Base-by-base conservation (phyloP, 2,113 vertebrate genomes). In the Aplodontia rufa region DNA sequence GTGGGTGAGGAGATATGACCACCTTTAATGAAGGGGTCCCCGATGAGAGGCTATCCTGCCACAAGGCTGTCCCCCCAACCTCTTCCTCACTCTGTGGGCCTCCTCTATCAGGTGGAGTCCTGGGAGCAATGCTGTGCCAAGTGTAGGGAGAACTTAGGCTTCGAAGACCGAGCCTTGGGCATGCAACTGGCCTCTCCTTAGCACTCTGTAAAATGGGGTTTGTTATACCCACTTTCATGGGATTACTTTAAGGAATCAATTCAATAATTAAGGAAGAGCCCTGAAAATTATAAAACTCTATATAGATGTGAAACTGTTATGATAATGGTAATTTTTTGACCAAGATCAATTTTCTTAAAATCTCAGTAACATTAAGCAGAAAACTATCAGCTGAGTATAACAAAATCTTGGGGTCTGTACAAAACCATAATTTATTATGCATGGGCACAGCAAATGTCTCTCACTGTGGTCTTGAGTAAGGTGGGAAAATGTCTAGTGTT, bases 121-220 rank as follows among this genome's bases (percentile, higher is more conserved):
- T 49, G 28, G 66, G 49, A 74, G 42, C n/a, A n/a, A 40, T 0
- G 12, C n/a, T 22, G 30, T 32, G 24, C 1, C 4, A 1, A 35
- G 22, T 17, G 40, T 35, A 20, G 49, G 35, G 40, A 60, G 55
- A 53, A 79, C 1, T 19, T 6, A 0, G 22, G 49, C 24, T 53
- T 62, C 0, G 0, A 51, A 49, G 69, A 58, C 84, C 26, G 55
- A 83, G 35, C 30, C 49, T 11, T 37, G 60, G 55, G 28, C 19
- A 3, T 7, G 51, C 17, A 32, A 30, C 42, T 26, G 13, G 32
- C n/a, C 19, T 74, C 28, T n/a, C 53, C 60, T 90, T 90, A 74
- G 72, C 24, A 45, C 13, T 95, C 72, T 93, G 55, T 72, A 72
- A 92, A 90, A 47, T 86, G 74, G 80, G 53, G 32, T 88, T 68